Base-by-base conservation (phyloP, 2,888 invertebrate genomes). In the Thera britannica region DNA sequence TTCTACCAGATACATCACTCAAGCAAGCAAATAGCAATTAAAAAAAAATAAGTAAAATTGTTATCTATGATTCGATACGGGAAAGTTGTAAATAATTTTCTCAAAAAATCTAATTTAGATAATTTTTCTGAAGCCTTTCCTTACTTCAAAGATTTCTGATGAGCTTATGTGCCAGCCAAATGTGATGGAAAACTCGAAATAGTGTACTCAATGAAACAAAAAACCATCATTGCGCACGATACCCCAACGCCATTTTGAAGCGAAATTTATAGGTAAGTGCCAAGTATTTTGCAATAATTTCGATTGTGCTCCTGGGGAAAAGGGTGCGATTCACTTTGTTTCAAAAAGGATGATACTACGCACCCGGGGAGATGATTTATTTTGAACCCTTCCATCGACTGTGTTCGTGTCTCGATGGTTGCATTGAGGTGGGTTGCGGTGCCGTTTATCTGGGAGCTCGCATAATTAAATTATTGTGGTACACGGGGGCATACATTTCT, bases 161-260 rank as follows among this genome's bases (percentile, higher is more conserved):
- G 83, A 79, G 83, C 81, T 78, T 75, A 81, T 83, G 88, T 90
- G 88, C 86, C 79, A 83, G 83, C 71, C 73, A 74, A 84, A 81
- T 85, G 90, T 88, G 84, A 90, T 89, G 88, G 78, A 77, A 88
- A 84, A 82, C 81, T 80, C 75, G 85, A 85, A 82, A 85, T 81
- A 79, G 84, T 85, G 90, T 90, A 86, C 87, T 86, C 81, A 88
- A 88, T 88, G 88, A 92, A 92, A 92, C 92, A 91, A 93, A 93
- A 93, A 93, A 90, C 93, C 90, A 91, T 92, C 92, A 90, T 91
- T 92, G 91, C 94, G 93, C 94, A 94, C 93, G 94, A 92, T 92
- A 92, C 88, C 85, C 84, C 89, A 93, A 93, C 94, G 94, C 94
- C 94, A 94, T 94, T 94, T 94, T 94, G 94, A 94, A 93, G 94